Evolutionary conservation across 2,888 invertebrate species (phyloP).

Genomic region (Dryococelus australis): DNA sequence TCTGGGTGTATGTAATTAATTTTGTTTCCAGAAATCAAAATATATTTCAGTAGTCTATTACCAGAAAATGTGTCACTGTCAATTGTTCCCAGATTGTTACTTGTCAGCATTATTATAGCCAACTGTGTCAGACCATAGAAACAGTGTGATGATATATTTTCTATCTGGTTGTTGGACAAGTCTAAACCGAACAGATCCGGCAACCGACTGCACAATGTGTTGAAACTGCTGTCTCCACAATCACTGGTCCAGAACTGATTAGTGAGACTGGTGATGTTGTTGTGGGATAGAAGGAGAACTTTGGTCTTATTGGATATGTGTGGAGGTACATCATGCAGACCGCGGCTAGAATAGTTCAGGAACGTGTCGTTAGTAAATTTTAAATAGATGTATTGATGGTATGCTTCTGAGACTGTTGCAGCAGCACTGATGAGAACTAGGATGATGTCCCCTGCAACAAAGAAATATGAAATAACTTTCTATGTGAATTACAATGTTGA

Average conservation of each 20-base stretch:
- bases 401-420: too few species aligned
- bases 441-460: neutral
- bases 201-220: neutral
- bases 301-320: neutral
- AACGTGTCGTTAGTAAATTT: neutral
- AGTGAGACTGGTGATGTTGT: neutral
- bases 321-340: neutral
- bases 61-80: neutral
- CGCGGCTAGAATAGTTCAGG: neutral
- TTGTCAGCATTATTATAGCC: neutral
- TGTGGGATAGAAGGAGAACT: neutral
- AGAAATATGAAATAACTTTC: neutral
- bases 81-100: neutral
- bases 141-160: neutral
- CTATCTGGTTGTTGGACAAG: neutral
- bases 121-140: neutral
- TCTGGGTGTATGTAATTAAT: neutral
- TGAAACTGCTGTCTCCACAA: neutral
- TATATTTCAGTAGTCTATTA: neutral
- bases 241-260: neutral
- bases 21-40: neutral
- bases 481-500: too few species aligned
- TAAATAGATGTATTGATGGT: too few species aligned
- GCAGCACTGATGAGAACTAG: neutral
- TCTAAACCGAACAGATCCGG: neutral